A percentile compares a stretch with the other conserved stretches of the same genome.
phyloP scores from a whole-genome alignment of 2,113 vertebrate genomes.

The Lepisosteus osseus region DNA sequence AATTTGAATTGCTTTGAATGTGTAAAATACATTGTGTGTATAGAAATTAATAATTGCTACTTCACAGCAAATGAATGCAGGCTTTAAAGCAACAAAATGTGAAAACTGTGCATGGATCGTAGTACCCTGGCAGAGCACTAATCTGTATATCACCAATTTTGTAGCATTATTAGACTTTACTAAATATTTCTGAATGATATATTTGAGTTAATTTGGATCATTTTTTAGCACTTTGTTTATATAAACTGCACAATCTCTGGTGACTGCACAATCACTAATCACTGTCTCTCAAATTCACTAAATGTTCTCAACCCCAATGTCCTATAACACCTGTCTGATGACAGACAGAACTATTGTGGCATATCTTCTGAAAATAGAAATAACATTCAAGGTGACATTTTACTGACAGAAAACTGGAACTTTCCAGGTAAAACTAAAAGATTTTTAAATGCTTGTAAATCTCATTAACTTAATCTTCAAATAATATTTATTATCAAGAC shows the following conservation, averaged over 20 bases:
- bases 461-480: neutral
- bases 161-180: too few species aligned
- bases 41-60: too few species aligned
- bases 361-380: slow-evolving; percentile 33
- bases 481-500: neutral
- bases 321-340: neutral
- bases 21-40: too few species aligned
- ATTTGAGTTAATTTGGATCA: too few species aligned
- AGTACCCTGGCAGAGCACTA: too few species aligned
- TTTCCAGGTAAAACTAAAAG: slow-evolving; percentile 9
- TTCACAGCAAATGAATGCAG: too few species aligned
- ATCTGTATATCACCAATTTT: too few species aligned
- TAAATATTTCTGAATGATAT: too few species aligned
- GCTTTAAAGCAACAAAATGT: too few species aligned
- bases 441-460: slow-evolving; percentile 1
- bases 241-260: slow-evolving; percentile 49
- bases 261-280: slow-evolving; percentile 35
- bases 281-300: slow-evolving; percentile 35
- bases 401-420: slow-evolving; percentile 6
- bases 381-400: slow-evolving; percentile 35
- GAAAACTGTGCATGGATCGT: too few species aligned
- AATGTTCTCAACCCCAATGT: slow-evolving; percentile 25
- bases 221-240: slow-evolving; percentile 34
- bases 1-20: too few species aligned
- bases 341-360: neutral